Percentiles rank a stretch among this genome's conserved stretches.
Evolutionary conservation across 2,888 invertebrate species (phyloP).

Genomic region (Penaeus monodon): DNA sequence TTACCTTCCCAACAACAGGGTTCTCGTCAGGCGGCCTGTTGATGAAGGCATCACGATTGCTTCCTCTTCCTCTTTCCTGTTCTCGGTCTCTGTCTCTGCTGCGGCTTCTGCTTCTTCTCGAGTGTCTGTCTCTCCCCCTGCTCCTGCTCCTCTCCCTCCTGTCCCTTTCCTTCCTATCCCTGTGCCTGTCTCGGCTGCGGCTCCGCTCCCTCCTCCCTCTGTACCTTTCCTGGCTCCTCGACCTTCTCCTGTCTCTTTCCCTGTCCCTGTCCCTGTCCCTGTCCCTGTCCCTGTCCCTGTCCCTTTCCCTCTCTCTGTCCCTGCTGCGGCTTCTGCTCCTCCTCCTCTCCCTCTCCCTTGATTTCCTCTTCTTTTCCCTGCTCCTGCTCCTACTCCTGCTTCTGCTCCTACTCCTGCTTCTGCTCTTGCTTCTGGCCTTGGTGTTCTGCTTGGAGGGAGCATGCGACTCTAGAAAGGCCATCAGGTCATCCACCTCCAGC

Average conservation of each 20-base stretch:
- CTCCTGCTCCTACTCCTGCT: conserved; percentile 67
- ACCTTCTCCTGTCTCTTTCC: conserved; percentile 65
- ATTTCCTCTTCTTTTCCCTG: conserved; percentile 67
- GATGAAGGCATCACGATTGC: conserved; percentile 40
- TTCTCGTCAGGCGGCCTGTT: conserved; percentile 63
- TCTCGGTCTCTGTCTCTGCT: conserved; percentile 53
- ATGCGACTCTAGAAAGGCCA: conserved; percentile 87
- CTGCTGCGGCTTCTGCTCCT: conserved; percentile 51
- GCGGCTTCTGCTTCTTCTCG: conserved; percentile 6
- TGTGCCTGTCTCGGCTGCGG: conserved; percentile 48
- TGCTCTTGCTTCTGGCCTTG: conserved; percentile 39
- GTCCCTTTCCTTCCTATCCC: conserved; percentile 62
- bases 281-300: conserved; percentile 40
- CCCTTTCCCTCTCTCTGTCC: neutral
- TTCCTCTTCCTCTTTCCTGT: conserved; percentile 65
- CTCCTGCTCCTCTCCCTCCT: conserved; percentile 61
- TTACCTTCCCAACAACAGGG: conserved; percentile 64
- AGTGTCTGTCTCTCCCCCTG: conserved; percentile 48
- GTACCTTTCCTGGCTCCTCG: conserved; percentile 66
- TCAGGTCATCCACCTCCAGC: conserved; percentile 81
- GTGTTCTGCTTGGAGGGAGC: conserved; percentile 76
- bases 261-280: conserved; percentile 18
- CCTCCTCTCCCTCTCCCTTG: conserved; percentile 64
- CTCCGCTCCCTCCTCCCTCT: conserved; percentile 51
- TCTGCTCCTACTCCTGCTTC: conserved; percentile 60